Base-by-base conservation (phyloP, 2,113 vertebrate genomes). In the Muscicapa adusta region DNA sequence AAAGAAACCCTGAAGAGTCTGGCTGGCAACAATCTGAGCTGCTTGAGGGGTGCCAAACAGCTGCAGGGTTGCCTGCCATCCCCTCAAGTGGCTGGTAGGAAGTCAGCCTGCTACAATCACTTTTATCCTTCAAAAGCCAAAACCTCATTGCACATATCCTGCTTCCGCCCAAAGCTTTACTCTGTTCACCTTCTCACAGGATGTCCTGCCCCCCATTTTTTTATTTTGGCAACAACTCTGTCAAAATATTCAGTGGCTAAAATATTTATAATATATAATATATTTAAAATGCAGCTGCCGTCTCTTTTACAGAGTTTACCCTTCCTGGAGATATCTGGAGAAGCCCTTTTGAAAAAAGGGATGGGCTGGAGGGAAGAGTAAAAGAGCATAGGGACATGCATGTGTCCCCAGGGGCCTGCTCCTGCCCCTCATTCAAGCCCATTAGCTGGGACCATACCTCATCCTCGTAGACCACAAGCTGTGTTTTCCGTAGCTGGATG, bases 391-490 rank as follows among this genome's bases (percentile, higher is more conserved):
- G 50, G 34, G 91, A 56, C 1, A 1, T 26, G 29, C 1, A 1
- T 20, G 16, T 71, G 50, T 76, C 58, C 53, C 45, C 47, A 17
- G 42, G 50, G 80, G 36, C 53, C 66, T 42, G 56, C 45, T 79
- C 54, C 81, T 85, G 57, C 40, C 34, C 68, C 72, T 74, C 71
- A 12, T 40, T 63, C 33, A 22, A 40, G 26, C 45, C 51, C 2
- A 0, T 62, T 36, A 25, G 50, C 48, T 82, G 47, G 51, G 72
- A 56, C 28, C 87, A 72, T 97, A 99, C 99, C 99, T 99, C 99
- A 5, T 98, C 98, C 92, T 99, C 98, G 24, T 97, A 99, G 89
- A 99, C 97, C 51, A 98, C 93, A 3, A 99, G 94, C 96, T 99
- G 98, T 1, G 98, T 98, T 93, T 97, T 98, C 78, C 98, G 98